phyloP scores from a whole-genome alignment of 2,797 vertebrate genomes.

The Sebastes steindachneri region DNA sequence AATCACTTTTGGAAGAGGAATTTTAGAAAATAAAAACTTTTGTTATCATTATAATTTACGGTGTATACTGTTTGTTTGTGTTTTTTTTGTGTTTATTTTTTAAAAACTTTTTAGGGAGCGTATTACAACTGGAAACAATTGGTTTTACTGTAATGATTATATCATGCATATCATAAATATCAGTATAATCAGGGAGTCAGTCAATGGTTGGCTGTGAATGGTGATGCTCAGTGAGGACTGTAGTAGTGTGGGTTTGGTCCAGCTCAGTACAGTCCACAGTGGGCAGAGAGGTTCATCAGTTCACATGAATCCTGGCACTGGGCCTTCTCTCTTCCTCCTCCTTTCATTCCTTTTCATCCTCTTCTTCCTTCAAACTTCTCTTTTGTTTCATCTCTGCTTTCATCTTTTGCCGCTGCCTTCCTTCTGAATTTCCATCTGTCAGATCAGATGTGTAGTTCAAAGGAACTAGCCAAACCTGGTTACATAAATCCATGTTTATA shows the following conservation, averaged over 20 bases:
- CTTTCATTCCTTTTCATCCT: conserved; percentile 72
- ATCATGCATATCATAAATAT: neutral
- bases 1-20: neutral
- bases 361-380: conserved; percentile 48
- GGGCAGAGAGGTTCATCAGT: conserved; percentile 80
- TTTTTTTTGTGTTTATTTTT: too few species aligned
- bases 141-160: neutral
- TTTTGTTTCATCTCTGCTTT: conserved; percentile 54
- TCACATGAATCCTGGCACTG: conserved; percentile 85
- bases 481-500: neutral
- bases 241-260: conserved; percentile 44
- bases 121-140: neutral
- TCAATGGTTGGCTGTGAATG: neutral
- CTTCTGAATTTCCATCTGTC: neutral
- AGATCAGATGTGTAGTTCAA: neutral
- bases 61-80: too few species aligned
- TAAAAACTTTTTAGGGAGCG: neutral
- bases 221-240: conserved; percentile 3
- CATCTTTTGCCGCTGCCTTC: conserved; percentile 27
- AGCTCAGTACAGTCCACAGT: conserved; percentile 51
- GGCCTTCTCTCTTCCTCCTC: conserved; percentile 62
- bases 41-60: neutral
- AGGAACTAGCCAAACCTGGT: neutral
- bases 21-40: neutral
- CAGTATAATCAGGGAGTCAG: neutral